Conservation (phyloP, 2,113 vertebrate genomes). For the Erpornis zantholeuca region DNA sequence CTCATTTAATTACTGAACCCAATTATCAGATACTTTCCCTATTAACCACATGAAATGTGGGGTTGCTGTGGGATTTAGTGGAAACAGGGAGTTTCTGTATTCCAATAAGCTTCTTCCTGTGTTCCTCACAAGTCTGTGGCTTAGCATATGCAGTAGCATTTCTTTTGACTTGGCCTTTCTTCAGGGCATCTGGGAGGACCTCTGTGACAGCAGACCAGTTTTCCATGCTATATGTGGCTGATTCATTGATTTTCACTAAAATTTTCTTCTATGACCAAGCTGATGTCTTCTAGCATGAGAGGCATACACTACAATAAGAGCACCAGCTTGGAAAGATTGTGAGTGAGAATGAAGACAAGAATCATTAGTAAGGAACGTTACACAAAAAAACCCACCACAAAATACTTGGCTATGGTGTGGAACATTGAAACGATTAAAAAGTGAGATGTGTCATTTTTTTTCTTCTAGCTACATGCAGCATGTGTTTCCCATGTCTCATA, state of each 20-base stretch:
- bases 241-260: not conserved
- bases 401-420: not conserved
- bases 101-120: not conserved
- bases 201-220: not conserved
- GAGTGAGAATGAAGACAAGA: not conserved
- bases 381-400: not conserved
- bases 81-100: not conserved
- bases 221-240: not conserved
- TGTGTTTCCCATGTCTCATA: conserved; percentile 38
- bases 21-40: not conserved
- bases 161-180: not conserved
- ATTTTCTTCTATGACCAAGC: not conserved
- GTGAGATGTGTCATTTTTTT: conserved; percentile 30
- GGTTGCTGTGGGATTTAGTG: not conserved
- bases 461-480: conserved; percentile 9
- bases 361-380: not conserved
- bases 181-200: not conserved
- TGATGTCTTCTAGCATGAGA: not conserved
- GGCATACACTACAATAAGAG: not conserved
- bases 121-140: not conserved
- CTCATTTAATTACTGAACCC: not conserved
- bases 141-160: not conserved
- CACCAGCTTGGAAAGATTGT: not conserved
- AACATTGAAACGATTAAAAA: conserved; percentile 36
- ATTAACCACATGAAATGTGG: not conserved